Percentiles rank a stretch among this genome's conserved stretches.
Evolutionary conservation across 1,140 invertebrate species (phyloP).

Genomic region (Aphis gossypii): DNA sequence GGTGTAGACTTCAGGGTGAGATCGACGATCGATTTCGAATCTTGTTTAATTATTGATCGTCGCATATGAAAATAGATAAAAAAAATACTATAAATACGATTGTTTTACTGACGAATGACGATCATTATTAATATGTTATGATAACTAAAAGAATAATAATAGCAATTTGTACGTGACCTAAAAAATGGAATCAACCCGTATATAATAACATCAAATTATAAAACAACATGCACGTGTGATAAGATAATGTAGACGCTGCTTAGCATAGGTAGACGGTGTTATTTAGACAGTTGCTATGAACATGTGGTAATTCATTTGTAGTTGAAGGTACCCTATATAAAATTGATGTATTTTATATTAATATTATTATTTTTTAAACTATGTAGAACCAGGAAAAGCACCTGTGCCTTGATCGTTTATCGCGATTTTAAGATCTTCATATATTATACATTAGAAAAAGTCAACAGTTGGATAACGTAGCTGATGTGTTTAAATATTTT

Average conservation of each 20-base stretch:
- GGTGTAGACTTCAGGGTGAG: slow-evolving; percentile 95
- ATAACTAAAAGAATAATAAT: slow-evolving; percentile 1
- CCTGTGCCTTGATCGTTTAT: slow-evolving; percentile 43
- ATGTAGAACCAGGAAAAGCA: slow-evolving; percentile 10
- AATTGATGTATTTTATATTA: background rate
- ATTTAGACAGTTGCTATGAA: slow-evolving; percentile 52
- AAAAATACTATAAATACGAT: background rate
- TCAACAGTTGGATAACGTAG: slow-evolving; percentile 40
- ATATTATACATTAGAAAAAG: background rate
- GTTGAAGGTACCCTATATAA: background rate
- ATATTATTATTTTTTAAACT: slow-evolving; percentile 18
- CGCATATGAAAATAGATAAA: too few species aligned
- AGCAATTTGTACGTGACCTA: slow-evolving; percentile 18
- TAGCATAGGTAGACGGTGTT: slow-evolving; percentile 8
- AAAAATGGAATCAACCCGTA: slow-evolving; percentile 13
- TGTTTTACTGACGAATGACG: background rate
- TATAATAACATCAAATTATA: slow-evolving; percentile 34
- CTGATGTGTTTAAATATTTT: slow-evolving; percentile 12
- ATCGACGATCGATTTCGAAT: slow-evolving; percentile 58
- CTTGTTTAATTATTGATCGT: background rate
- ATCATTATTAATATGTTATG: slow-evolving; percentile 6
- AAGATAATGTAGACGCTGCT: slow-evolving; percentile 15
- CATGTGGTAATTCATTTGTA: slow-evolving; percentile 41
- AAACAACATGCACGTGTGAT: slow-evolving; percentile 19
- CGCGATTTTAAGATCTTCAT: slow-evolving; percentile 19